Evolutionary conservation across 2,113 vertebrate genomes (phyloP), one percentile per base, ranked within the genome.

Genomic region (Melanocharis versteri): DNA sequence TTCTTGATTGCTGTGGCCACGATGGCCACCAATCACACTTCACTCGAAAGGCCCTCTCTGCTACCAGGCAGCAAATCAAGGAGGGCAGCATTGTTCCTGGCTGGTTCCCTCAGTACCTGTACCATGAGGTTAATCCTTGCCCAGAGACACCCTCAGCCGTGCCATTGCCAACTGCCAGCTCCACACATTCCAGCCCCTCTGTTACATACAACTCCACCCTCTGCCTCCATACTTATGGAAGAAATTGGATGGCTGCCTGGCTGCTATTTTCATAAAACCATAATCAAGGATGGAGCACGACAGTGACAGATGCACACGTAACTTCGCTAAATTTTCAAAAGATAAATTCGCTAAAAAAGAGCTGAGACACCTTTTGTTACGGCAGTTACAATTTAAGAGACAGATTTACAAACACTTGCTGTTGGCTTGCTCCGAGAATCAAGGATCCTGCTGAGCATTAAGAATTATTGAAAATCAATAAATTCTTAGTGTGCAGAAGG

Each of bases 401-500:
- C 73, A 85, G 65, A 90, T 93, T 92, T 91, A 76, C 81, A 93
- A 96, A 94, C 70, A 62, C 23, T 93, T 3, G 3, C 47, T 91
- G 57, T 91, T 2, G 4, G 44, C 64, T 94, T 82, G 35, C 69
- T 75, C 72, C 5, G 37, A 92, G 84, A 89, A 94, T 68, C 60
- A 79, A 75, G 57, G 77, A 66, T 87, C 33, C 42, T 83, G 77
- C 83, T 81, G 65, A 93, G 69, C 82, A 30, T 39, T 81, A 79
- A 71, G 64, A 89, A 70, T 90, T 95, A 92, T 68, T 94, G 93
- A 95, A 88, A 92, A 95, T 96, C 95, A 84, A 83, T 96, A 35
- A 70, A 69, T 94, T 93, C 76, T 76, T 95, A 68, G 40, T 75
- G 72, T 90, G 66, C 79, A 96, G 86, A 77, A 92, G 93, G 88